Conservation (phyloP, 2,113 vertebrate genomes). For the Porphyrio hochstetteri region DNA sequence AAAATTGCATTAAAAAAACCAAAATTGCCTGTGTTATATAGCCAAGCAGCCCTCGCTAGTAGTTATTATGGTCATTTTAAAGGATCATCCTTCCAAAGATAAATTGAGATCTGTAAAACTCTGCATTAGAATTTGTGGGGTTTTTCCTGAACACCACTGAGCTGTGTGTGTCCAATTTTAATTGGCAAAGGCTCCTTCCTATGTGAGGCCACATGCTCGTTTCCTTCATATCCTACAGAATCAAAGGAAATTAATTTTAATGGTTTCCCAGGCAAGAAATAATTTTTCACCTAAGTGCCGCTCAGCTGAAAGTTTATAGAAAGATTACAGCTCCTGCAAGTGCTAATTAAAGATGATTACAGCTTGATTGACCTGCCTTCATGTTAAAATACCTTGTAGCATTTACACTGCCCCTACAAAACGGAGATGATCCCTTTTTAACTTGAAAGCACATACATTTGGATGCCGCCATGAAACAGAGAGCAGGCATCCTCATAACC, state of each 20-base stretch:
- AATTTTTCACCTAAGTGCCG: not conserved
- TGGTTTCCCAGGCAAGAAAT: conserved; percentile 5
- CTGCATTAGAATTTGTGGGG: not conserved
- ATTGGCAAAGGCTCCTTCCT: conserved; percentile 18
- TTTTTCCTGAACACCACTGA: not conserved
- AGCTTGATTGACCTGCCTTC: conserved; percentile 24
- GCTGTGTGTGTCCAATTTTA: not conserved
- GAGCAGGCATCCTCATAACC: not conserved
- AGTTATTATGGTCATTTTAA: not conserved
- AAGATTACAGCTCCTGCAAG: conserved; percentile 12
- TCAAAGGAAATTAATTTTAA: conserved; percentile 42
- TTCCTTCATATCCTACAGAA: not conserved
- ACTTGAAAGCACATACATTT: not conserved
- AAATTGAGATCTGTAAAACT: not conserved
- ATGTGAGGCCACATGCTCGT: not conserved
- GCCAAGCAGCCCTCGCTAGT: fast-evolving
- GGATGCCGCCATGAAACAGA: not conserved
- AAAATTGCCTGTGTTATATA: not conserved
- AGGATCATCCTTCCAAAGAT: not conserved
- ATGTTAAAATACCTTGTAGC: not conserved
- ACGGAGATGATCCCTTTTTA: not conserved
- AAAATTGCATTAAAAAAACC: not conserved
- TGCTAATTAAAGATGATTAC: conserved; percentile 27
- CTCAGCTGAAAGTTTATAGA: not conserved
- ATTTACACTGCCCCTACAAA: not conserved